These are phyloP conservation scores for Chroicocephalus ridibundus DNA, from an alignment of 2,113 vertebrate genomes.

Conservation along the genomic window DNA sequence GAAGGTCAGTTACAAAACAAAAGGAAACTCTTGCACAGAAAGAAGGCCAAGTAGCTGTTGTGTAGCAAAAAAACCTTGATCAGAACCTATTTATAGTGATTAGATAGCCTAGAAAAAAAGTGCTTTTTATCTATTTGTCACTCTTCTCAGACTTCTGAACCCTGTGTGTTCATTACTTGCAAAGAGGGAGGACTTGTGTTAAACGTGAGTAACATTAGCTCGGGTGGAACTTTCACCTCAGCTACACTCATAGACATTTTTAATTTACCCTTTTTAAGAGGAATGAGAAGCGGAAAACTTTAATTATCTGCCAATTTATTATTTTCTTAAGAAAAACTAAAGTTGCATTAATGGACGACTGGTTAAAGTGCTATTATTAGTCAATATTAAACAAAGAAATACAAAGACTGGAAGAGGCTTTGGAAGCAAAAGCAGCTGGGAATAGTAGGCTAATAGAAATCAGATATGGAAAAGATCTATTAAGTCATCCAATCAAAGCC, in stretches of 20 bases:
- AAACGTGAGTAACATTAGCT: background rate
- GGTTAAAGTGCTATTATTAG: conserved; percentile 22
- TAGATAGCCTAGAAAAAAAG: background rate
- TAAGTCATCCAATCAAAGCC: background rate
- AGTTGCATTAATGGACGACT: background rate
- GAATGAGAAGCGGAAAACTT: background rate
- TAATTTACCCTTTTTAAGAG: background rate
- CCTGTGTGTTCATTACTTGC: background rate
- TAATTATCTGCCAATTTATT: conserved; percentile 46
- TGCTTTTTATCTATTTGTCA: background rate
- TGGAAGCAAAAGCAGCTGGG: conserved; percentile 4
- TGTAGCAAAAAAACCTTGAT: background rate
- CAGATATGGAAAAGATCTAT: background rate
- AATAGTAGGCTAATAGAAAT: conserved; percentile 33
- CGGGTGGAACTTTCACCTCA: conserved; percentile 10
- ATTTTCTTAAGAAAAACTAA: conserved; percentile 31
- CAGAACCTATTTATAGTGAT: background rate
- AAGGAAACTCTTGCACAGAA: background rate
- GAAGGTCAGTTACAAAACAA: background rate
- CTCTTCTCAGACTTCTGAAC: background rate
- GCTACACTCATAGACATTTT: background rate
- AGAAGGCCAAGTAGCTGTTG: background rate
- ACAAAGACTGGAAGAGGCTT: background rate
- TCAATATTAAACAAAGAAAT: conserved; percentile 29
- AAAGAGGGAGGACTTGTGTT: background rate